Conservation (phyloP, 2,797 vertebrate species). For the Propithecus perrieri region DNA sequence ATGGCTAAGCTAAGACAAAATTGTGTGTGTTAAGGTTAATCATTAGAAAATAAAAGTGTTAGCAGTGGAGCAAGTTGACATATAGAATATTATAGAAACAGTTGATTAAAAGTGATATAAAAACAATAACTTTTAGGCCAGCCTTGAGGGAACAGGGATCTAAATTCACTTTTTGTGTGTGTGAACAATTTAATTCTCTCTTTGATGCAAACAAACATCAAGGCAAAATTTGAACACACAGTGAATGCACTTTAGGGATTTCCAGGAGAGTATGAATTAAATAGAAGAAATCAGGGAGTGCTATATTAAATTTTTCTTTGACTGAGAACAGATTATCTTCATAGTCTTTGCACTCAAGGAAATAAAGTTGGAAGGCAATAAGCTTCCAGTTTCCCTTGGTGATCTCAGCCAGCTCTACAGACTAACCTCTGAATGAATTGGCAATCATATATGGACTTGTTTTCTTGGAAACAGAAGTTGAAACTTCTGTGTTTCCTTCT, state of each 20-base stretch:
- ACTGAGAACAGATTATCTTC: slow-evolving; percentile 47
- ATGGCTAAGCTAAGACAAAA: background rate
- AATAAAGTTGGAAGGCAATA: slow-evolving; percentile 28
- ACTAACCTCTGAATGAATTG: background rate
- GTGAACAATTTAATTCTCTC: slow-evolving; percentile 57
- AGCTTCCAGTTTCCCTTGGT: background rate
- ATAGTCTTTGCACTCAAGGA: slow-evolving; percentile 8
- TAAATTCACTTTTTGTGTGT: background rate
- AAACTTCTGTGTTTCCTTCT: background rate
- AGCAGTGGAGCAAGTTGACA: background rate
- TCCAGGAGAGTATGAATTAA: background rate
- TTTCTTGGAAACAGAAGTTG: background rate
- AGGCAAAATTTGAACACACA: background rate
- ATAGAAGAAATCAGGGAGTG: background rate
- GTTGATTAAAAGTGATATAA: slow-evolving; percentile 41
- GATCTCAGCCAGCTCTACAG: background rate
- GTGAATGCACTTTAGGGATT: background rate
- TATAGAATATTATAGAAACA: background rate
- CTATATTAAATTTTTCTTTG: slow-evolving; percentile 40
- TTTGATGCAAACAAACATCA: slow-evolving; percentile 5
- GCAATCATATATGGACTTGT: background rate
- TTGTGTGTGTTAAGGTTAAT: background rate
- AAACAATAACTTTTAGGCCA: slow-evolving; percentile 44
- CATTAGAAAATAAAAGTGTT: background rate
- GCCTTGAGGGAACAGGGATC: background rate